phyloP scores from a whole-genome alignment of 2,113 vertebrate genomes.

The Bujurquina vittata region DNA sequence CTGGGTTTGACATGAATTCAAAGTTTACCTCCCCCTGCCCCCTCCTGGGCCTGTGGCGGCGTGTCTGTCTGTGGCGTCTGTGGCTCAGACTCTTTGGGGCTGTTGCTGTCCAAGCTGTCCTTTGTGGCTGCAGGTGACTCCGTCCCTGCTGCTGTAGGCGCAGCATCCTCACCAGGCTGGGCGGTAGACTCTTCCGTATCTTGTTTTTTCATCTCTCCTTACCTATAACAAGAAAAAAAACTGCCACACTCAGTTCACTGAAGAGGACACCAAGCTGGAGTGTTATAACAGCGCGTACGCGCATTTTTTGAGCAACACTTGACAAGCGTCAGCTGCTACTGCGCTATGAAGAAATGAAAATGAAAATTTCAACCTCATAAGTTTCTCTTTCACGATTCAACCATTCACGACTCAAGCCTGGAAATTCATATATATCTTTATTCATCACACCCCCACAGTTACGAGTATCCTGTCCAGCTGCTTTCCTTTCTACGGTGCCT shows the following conservation, averaged over 20 bases:
- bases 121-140: constrained; percentile 46
- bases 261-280: not conserved
- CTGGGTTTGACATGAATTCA: not conserved
- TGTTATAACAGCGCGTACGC: not conserved
- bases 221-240: not conserved
- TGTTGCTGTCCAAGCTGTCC: constrained; percentile 52
- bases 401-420: not conserved
- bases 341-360: not conserved
- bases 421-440: not conserved
- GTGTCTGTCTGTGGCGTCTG: constrained; percentile 56
- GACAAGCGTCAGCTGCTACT: not conserved
- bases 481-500: not conserved
- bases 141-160: constrained; percentile 30
- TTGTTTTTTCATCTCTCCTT: constrained; percentile 76
- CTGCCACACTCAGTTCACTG: not conserved
- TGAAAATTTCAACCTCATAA: not conserved
- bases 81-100: constrained; percentile 59
- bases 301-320: not conserved
- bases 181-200: constrained; percentile 68
- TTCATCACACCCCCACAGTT: not conserved
- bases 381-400: not conserved
- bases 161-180: constrained; percentile 45
- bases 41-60: constrained; percentile 42
- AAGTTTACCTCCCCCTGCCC: constrained; percentile 56
- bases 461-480: not conserved